phyloP scores from a whole-genome alignment of 35 echinoderm and acorn worm species.

The Lytechinus variegatus region DNA sequence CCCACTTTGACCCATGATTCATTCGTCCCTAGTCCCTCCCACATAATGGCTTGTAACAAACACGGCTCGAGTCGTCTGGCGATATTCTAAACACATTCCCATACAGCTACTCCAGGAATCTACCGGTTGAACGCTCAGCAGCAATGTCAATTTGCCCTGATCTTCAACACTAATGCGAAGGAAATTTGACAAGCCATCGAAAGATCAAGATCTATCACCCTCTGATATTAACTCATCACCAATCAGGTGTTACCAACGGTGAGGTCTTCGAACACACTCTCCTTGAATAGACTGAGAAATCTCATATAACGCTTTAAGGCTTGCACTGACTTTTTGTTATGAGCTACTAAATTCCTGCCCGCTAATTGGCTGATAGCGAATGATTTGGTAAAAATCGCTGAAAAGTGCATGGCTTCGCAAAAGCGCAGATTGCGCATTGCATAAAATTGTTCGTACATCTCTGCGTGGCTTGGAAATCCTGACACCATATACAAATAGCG shows the following conservation, averaged over 20 bases:
- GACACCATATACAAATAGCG: too few relatives aligned
- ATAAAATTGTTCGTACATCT: too few relatives aligned
- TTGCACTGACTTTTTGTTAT: too few relatives aligned
- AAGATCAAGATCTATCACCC: neutral
- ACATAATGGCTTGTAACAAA: neutral
- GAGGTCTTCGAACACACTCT: too few relatives aligned
- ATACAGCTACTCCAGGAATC: neutral
- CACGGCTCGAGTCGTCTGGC: neutral
- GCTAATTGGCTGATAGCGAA: too few relatives aligned
- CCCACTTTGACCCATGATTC: neutral
- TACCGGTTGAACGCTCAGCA: neutral
- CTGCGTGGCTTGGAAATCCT: too few relatives aligned
- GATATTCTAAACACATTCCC: neutral
- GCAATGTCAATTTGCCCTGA: slow-evolving; percentile 17
- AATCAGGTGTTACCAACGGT: neutral
- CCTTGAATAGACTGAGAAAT: too few relatives aligned
- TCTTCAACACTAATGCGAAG: neutral
- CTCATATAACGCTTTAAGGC: too few relatives aligned
- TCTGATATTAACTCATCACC: neutral
- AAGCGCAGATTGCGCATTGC: too few relatives aligned
- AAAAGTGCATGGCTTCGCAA: too few relatives aligned
- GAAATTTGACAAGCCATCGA: slow-evolving; percentile 2
- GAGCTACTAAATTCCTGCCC: too few relatives aligned
- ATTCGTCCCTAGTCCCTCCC: neutral
- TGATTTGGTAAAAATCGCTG: too few relatives aligned